Base-by-base conservation (phyloP, 2,888 invertebrate species). In the Eretmocerus hayati region DNA sequence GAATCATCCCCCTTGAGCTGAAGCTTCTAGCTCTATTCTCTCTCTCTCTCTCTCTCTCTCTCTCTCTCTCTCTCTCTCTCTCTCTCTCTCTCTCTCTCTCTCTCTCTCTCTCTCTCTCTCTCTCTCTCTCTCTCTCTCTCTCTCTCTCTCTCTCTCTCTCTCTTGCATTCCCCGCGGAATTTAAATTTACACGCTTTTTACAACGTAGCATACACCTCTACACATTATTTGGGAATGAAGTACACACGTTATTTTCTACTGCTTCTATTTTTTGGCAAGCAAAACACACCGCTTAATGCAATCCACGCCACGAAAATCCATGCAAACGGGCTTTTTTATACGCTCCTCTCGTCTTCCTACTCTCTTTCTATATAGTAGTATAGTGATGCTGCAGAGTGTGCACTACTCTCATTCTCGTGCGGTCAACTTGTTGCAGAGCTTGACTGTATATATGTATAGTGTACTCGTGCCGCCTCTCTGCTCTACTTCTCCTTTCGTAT, bases 351-450 rank as follows among this genome's bases (percentile, higher is more conserved):
- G 9, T 15, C 6, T 30, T 11, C 43, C 18, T 26, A 8, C 35
- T 20, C n/a, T n/a, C n/a, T n/a, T n/a, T n/a, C n/a, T n/a, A n/a
- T n/a, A n/a, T n/a, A n/a, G n/a, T n/a, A n/a, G n/a, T n/a, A n/a
- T n/a, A n/a, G n/a, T n/a, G n/a, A n/a, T n/a, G n/a, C n/a, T n/a
- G n/a, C 40, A 8, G 18, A n/a, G 32, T n/a, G 22, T 19, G 26
- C 42, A 26, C 37, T 44, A 20, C 19, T 36, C 36, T 11, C 26
- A 19, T 19, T 8, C 22, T 16, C 26, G 36, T 42, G 40, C 39
- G 50, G 50, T 48, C 50, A 50, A 53, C 53, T 50, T 53, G 50
- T 53, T 53, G 53, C 47, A 48, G 50, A 42, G 11, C 31, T 2
- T 30, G 6, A 30, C 19, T 5, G 11, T 31, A 8, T 4, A 30